Base-by-base conservation (phyloP, 1,140 invertebrate genomes). In the Penaeus indicus region DNA sequence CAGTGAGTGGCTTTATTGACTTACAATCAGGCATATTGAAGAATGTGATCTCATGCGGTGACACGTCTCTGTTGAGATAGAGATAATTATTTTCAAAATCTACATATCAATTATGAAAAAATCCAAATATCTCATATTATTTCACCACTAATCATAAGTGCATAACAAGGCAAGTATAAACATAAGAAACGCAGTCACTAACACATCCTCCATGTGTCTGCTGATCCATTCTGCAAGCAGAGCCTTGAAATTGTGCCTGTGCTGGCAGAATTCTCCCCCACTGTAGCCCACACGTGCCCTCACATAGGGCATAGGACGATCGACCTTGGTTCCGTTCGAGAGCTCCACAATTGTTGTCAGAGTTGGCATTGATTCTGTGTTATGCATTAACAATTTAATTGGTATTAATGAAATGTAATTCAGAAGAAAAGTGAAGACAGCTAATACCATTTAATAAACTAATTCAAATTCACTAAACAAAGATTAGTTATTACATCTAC, bases 191-290 rank as follows among this genome's bases (percentile, higher is more conserved):
- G 27, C 60, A 27, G 47, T 38, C n/a, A 88, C 87, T 78, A 42
- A 88, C 87, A 47, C 69, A 38, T 84, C 63, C 11, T 83, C 61
- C 67, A 84, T 42, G 81, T 88, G 81, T 69, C 32, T 69, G 25
- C 67, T 88, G 62, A 88, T 84, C 87, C 87, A 88, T 80, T 88
- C 64, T 11, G 81, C 67, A 27, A 88, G 62, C 87, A 88, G 19
- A n/a, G 87, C 22, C 60, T 62, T 80, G 81, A 88, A 88, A 60
- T 88, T 84, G 19, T 78, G 54, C 62, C 78, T 63, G 72, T 78
- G 87, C 11, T 64, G 67, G 47, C 87, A 88, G 72, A 88, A 88
- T 21, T 88, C 81, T 13, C 18, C 0, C n/a, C 38, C 47, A 22
- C 60, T 84, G 81, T 88, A 88, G 54, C 69, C 81, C 47, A 88